Conservation (phyloP, 2,113 vertebrate genomes). For the Psilopsiagon aurifrons region DNA sequence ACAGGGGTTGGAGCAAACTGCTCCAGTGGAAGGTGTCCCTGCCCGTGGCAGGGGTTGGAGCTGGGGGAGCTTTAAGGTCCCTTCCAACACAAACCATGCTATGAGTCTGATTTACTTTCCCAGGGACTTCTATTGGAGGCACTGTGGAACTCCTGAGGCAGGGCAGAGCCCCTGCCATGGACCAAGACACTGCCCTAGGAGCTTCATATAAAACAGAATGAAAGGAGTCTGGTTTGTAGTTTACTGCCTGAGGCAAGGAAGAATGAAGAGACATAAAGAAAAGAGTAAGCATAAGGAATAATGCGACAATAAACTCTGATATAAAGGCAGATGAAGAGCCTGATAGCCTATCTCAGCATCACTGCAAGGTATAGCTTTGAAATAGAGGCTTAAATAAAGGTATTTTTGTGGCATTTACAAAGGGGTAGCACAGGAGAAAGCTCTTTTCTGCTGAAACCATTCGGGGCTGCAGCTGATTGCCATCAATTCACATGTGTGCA, state of each 20-base stretch:
- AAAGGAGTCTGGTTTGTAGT: background rate
- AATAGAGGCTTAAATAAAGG: background rate
- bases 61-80: background rate
- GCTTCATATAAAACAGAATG: background rate
- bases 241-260: background rate
- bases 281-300: background rate
- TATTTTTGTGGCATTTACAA: background rate
- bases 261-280: background rate
- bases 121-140: background rate
- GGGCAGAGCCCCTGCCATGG: background rate
- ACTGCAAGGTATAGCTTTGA: background rate
- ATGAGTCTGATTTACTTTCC: background rate
- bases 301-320: background rate
- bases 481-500: background rate
- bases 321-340: background rate
- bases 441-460: background rate
- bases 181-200: background rate
- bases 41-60: fast-evolving
- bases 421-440: background rate
- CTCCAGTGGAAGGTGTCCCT: background rate
- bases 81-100: background rate
- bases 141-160: background rate
- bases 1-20: too few species aligned
- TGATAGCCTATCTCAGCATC: background rate
- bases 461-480: background rate